Evolutionary conservation across 2,888 invertebrate genomes (phyloP), one percentile per base, ranked within the genome.

Genomic region (Lymantria dispar): DNA sequence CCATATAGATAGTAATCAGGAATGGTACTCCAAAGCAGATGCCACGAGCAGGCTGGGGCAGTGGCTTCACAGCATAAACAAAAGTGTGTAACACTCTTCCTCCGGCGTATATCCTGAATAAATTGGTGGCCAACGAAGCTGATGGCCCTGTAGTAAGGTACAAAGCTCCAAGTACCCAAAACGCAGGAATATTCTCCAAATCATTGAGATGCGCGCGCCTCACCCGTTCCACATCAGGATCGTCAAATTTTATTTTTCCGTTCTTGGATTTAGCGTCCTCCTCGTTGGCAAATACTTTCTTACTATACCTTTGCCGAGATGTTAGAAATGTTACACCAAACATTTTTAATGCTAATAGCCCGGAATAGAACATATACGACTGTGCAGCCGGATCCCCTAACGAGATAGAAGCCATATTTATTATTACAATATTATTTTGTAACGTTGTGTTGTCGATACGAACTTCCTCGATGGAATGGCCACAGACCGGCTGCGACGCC

Each of bases 171-270:
- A 93, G 76, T 11, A 93, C 62, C 69, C 94, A 86, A 68, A 95
- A 95, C 12, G 92, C 87, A 0, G 93, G 91, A 50, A 95, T 94
- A 76, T 95, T 95, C 80, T 95, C 95, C 72, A 95, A 73, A 74
- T 95, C 95, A 69, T 95, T 95, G 59, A 92, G 85, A 70, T 95
- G 94, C 12, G 94, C 95, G 75, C 94, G 79, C 40, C 87, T 66
- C 30, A 81, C 78, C 51, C 87, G 65, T 62, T 89, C 89, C 38
- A 88, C 86, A 51, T 85, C 84, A 0, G 76, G 80, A 47, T 84
- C 87, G 49, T 85, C 83, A 0, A 67, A 64, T 54, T 80, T 85
- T 43, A 88, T 75, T 50, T 75, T 70, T 1, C 78, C 79, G 7
- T 74, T 72, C 1, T 41, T 36, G 1, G 31, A 8, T 48, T 60